Base-by-base conservation (phyloP, 2,797 vertebrate species). In the Clarias platycephalus region DNA sequence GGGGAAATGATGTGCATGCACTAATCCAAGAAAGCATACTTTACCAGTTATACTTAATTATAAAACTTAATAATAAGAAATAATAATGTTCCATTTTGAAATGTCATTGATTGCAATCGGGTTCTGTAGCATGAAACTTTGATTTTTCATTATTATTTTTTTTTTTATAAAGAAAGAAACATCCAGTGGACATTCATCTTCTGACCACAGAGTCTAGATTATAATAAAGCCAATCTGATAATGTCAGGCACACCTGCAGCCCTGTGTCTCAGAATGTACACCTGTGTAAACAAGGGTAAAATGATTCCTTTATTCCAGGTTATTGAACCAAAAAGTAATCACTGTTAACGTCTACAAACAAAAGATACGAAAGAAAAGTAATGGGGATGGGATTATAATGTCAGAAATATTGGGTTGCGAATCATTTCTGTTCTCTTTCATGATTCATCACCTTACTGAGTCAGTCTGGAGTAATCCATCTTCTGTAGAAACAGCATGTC, bases 31-130 rank as follows among this genome's bases (percentile, higher is more conserved):
- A 63, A 64, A 20, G 62, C 77, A 80, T 64, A 66, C 37, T 80
- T 80, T 49, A 13, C 26, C 34, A 26, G 34, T 24, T 44, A 63
- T 79, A 49, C 49, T 49, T 49, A 12, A 49, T 34, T 40, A n/a
- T 77, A 40, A n/a, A n/a, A 3, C 15, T 40, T 63, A n/a, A 49
- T 80, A 28, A 66, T 49, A 53, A 26, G 77, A 15, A 2, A 49
- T 49, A 49, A 49, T 49, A 6, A 12, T 40, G 34, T 79, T 79
- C 13, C 34, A 78, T 78, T 63, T 10, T n/a, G 58, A 58, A 63
- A n/a, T n/a, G 76, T n/a, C 28, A 62, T 40, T 79, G 77, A 80
- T 64, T 80, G 77, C 60, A 64, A 49, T 64, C 62, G 1, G 77
- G 77, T 8, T 0, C 62, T 1, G 16, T 49, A 60, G 31, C 55